A percentile compares a stretch with the other conserved stretches of the same genome.
These are phyloP conservation scores for Parnassius mnemosyne DNA, from an alignment of 2,888 invertebrate species.

Conservation along the genomic window DNA sequence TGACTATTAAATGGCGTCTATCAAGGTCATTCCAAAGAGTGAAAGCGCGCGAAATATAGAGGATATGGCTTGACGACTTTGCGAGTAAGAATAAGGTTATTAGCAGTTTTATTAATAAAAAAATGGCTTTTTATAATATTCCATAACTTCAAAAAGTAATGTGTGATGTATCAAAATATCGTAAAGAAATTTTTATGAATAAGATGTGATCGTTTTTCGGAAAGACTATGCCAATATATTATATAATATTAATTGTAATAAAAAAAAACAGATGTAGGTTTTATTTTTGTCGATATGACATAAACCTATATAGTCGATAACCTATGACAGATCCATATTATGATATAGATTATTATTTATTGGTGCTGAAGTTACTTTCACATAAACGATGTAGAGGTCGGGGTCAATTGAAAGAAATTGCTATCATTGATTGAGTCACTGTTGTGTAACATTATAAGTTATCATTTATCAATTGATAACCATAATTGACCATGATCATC, in stretches of 20 bases:
- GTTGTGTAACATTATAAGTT: constrained; percentile 11
- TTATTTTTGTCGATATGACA: too few relatives aligned
- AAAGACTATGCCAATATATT: too few relatives aligned
- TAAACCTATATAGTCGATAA: too few relatives aligned
- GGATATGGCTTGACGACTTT: not conserved
- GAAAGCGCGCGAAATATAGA: constrained; percentile 38
- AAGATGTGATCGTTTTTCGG: too few relatives aligned
- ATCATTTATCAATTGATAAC: constrained; percentile 4
- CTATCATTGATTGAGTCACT: not conserved
- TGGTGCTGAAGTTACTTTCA: constrained; percentile 5
- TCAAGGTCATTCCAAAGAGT: constrained; percentile 44
- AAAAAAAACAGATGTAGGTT: too few relatives aligned
- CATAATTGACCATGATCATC: not conserved
- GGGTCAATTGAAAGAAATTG: constrained; percentile 1
- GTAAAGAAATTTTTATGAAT: too few relatives aligned
- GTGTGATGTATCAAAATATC: too few relatives aligned
- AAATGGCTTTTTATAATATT: too few relatives aligned
- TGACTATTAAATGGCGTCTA: constrained; percentile 37
- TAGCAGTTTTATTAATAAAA: too few relatives aligned
- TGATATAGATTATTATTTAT: not conserved
- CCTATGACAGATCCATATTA: constrained; percentile 4
- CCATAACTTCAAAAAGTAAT: too few relatives aligned
- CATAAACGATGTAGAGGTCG: constrained; percentile 10
- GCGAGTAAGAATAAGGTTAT: too few relatives aligned
- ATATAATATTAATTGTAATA: too few relatives aligned